Percentiles rank a stretch among this genome's conserved stretches.
These are phyloP conservation scores for Acanthococcus lagerstroemiae DNA, from an alignment of 2,888 invertebrate genomes.

Conservation along the genomic window DNA sequence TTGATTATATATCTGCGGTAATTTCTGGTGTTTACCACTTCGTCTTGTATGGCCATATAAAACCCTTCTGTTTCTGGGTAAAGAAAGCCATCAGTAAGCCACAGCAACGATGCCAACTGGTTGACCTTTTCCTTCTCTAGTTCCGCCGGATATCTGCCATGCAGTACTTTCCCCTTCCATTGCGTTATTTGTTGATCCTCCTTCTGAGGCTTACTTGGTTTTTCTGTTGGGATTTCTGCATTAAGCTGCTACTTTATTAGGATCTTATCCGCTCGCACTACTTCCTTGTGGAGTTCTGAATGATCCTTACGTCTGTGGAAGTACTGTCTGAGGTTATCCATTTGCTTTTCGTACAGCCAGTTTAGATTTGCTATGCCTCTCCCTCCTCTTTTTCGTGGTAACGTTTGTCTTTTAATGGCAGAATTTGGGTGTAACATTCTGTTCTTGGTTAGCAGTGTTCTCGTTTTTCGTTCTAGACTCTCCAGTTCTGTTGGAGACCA, in stretches of 20 bases:
- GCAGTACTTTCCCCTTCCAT: neutral
- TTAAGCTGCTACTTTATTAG: neutral
- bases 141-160: neutral
- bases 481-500: constrained; percentile 33
- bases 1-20: neutral
- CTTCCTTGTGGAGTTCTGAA: neutral
- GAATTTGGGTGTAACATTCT: neutral
- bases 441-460: neutral
- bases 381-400: neutral
- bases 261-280: neutral
- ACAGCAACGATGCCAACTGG: neutral
- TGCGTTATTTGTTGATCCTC: neutral
- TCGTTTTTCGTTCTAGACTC: constrained; percentile 5
- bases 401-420: neutral
- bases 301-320: neutral
- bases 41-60: neutral
- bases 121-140: neutral
- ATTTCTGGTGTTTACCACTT: neutral
- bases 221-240: too few species aligned
- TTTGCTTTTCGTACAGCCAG: neutral
- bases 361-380: neutral
- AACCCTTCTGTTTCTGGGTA: neutral
- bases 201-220: neutral
- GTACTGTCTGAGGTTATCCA: neutral
- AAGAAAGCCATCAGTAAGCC: neutral